phyloP scores from a whole-genome alignment of 2,113 vertebrate genomes.

The Forbesichthys papilliferus region DNA sequence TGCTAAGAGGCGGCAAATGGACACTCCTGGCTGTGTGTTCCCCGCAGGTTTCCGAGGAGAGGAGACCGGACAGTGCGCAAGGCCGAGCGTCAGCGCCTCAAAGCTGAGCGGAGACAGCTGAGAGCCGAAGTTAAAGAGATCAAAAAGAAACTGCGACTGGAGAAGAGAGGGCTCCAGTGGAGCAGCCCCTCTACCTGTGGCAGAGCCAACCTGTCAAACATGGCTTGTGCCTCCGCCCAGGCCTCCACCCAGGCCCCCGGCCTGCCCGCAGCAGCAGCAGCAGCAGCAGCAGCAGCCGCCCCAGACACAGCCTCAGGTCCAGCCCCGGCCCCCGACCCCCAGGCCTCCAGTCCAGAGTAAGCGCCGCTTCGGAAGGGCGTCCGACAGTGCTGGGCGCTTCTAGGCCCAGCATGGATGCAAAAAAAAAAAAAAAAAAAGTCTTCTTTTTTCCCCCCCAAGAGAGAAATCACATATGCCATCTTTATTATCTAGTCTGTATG shows the following conservation, averaged over 20 bases:
- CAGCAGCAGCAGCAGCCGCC: conserved; percentile 56
- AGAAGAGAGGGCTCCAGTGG: conserved; percentile 91
- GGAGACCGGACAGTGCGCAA: conserved; percentile 94
- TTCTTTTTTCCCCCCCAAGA: conserved; percentile 70
- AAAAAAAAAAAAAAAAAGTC: conserved; percentile 55
- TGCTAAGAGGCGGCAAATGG: conserved; percentile 30
- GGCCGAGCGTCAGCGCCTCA: conserved; percentile 92
- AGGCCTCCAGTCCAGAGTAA: conserved; percentile 84
- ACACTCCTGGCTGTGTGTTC: conserved; percentile 64
- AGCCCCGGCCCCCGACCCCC: conserved; percentile 75
- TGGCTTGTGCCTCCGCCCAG: conserved; percentile 69
- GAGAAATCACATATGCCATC: conserved; percentile 74
- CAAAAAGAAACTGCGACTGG: conserved; percentile 94
- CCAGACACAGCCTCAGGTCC: conserved; percentile 71
- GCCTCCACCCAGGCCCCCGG: conserved; percentile 72
- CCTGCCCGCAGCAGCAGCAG: conserved; percentile 57
- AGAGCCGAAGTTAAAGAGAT: conserved; percentile 96
- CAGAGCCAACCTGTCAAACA: conserved; percentile 75
- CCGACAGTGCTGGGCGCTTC: conserved; percentile 77
- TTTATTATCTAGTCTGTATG: conserved; percentile 77
- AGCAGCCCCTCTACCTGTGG: conserved; percentile 83
- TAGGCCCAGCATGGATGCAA: conserved; percentile 78
- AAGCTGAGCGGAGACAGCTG: conserved; percentile 93
- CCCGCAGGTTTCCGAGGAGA: conserved; percentile 88
- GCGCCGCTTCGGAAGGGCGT: conserved; percentile 77